Evolutionary conservation across 2,797 vertebrate genomes (phyloP).

Genomic region (Lepilemur septentrionalis): DNA sequence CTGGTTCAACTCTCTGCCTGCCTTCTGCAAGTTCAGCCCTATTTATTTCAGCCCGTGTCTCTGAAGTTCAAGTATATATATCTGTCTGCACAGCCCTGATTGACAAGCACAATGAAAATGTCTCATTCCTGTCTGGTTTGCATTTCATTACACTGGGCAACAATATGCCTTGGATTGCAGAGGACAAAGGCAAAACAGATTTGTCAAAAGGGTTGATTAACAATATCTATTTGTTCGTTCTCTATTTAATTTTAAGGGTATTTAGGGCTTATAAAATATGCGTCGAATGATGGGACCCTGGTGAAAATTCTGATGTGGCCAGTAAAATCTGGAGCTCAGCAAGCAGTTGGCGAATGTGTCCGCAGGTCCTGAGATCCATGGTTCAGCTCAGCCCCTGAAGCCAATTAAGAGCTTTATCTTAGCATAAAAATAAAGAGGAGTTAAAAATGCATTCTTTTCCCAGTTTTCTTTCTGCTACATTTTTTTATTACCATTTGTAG

Average conservation of each 20-base stretch:
- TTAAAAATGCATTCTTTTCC: slow-evolving; percentile 53
- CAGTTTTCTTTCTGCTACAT: slow-evolving; percentile 25
- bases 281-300: slow-evolving; percentile 5
- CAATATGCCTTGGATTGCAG: slow-evolving; percentile 76
- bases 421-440: slow-evolving; percentile 71
- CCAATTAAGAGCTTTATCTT: slow-evolving; percentile 74
- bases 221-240: slow-evolving; percentile 70
- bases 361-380: slow-evolving; percentile 27
- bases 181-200: slow-evolving; percentile 79
- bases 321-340: slow-evolving; percentile 41
- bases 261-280: slow-evolving; percentile 54
- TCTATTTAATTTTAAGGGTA: slow-evolving; percentile 65
- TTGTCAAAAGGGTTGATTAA: slow-evolving; percentile 71
- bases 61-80: slow-evolving; percentile 85
- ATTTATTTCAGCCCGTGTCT: slow-evolving; percentile 78
- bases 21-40: slow-evolving; percentile 78
- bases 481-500: slow-evolving; percentile 47
- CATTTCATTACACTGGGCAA: slow-evolving; percentile 82
- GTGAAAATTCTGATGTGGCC: slow-evolving; percentile 10
- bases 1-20: slow-evolving; percentile 61
- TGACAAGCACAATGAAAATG: slow-evolving; percentile 84
- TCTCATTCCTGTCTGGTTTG: slow-evolving; percentile 81
- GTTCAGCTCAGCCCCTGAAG: slow-evolving; percentile 22
- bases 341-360: background rate
- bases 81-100: slow-evolving; percentile 78